phyloP scores from a whole-genome alignment of 2,797 vertebrate species.

The Ciconia nigra region DNA sequence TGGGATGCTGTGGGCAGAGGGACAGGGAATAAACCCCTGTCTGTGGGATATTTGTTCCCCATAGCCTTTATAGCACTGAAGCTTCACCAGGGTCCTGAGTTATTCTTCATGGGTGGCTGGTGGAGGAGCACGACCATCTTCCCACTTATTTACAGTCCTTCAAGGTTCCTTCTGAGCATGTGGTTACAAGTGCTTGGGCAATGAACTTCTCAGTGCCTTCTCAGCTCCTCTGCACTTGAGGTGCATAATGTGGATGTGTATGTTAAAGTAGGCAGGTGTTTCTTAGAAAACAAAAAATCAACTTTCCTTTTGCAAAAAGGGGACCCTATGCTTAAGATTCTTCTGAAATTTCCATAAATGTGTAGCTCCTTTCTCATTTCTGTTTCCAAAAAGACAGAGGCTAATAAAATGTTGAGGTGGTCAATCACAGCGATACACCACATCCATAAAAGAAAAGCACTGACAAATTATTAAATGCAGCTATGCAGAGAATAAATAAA shows the following conservation, averaged over 20 bases:
- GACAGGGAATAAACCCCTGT: neutral
- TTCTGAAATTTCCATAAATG: neutral
- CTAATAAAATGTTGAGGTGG: neutral
- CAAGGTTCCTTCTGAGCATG: neutral
- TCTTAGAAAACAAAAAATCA: neutral
- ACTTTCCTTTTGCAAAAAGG: neutral
- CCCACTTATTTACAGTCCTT: neutral
- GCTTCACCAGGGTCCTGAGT: neutral
- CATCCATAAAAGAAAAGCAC: neutral
- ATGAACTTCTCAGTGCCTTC: neutral
- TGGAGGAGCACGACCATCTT: neutral
- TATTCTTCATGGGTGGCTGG: neutral
- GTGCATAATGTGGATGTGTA: fast-evolving
- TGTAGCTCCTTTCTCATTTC: neutral
- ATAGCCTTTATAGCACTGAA: neutral
- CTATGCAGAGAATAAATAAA: constrained; percentile 28
- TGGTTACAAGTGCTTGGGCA: neutral
- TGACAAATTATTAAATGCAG: neutral
- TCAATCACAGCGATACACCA: neutral
- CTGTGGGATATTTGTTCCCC: neutral
- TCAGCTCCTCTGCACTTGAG: neutral
- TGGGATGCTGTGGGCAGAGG: neutral
- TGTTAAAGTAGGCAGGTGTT: neutral
- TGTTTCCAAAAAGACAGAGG: neutral
- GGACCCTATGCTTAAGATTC: neutral